A percentile compares a stretch with the other conserved stretches of the same genome.
These are phyloP conservation scores for Megalopta genalis DNA, from an alignment of 1,140 invertebrate genomes.

Conservation along the genomic window DNA sequence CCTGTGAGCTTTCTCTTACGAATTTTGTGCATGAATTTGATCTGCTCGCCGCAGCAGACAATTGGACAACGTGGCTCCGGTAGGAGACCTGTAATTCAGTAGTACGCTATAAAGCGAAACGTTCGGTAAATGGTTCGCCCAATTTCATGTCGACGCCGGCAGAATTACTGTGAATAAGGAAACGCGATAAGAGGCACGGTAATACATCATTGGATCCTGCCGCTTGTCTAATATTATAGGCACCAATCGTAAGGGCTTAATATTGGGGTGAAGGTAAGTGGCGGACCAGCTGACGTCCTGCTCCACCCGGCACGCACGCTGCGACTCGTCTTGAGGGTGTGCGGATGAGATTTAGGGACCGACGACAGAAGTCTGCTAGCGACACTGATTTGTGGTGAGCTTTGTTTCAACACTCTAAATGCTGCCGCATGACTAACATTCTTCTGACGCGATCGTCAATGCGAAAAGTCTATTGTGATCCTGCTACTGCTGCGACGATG, in stretches of 20 bases:
- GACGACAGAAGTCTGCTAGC: constrained; percentile 76
- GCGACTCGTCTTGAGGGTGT: constrained; percentile 79
- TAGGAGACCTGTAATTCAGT: background rate
- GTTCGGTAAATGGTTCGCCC: background rate
- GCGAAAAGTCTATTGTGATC: background rate
- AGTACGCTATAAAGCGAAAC: background rate
- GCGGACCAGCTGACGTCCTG: constrained; percentile 79
- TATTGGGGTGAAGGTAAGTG: constrained; percentile 81
- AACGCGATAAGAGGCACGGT: constrained; percentile 61
- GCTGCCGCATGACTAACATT: constrained; percentile 57
- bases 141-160: constrained; percentile 7
- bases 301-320: constrained; percentile 77
- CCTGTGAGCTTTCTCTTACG: too few relatives aligned
- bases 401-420: constrained; percentile 78
- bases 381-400: constrained; percentile 81
- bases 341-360: constrained; percentile 80
- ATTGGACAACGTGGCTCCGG: background rate
- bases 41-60: background rate
- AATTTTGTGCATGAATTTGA: too few relatives aligned
- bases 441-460: constrained; percentile 28
- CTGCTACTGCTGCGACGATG: background rate
- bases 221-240: constrained; percentile 80
- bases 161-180: constrained; percentile 43
- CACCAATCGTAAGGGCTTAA: constrained; percentile 80
- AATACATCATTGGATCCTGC: constrained; percentile 78